A percentile compares a stretch with the other conserved stretches of the same genome.
Evolutionary conservation across 92 coral and sea anemone species (phyloP).

Genomic region (Epizoanthus stellaris): DNA sequence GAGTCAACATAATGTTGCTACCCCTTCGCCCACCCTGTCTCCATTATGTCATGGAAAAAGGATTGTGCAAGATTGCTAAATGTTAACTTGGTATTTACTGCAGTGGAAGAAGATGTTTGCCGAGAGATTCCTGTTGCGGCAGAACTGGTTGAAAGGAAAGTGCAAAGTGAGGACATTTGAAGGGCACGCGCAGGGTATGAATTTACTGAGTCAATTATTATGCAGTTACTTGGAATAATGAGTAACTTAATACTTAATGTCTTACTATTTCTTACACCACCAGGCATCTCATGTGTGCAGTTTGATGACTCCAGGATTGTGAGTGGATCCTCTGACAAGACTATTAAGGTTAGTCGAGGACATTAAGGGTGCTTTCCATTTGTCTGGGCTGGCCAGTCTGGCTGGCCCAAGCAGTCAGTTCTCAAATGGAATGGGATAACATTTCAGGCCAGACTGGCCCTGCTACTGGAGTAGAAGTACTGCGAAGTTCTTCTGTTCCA

Average conservation of each 20-base stretch:
- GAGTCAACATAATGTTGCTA: too few species aligned
- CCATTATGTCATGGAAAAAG: too few species aligned
- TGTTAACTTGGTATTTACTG: neutral
- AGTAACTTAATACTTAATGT: neutral
- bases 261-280: neutral
- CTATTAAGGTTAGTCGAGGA: slow-evolving; percentile 65
- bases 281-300: slow-evolving; percentile 99
- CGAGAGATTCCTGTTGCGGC: slow-evolving; percentile 86
- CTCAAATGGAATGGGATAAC: too few species aligned
- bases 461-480: too few species aligned
- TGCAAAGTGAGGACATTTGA: slow-evolving; percentile 89
- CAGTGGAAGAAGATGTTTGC: slow-evolving; percentile 99
- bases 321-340: slow-evolving; percentile 98
- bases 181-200: slow-evolving; percentile 96
- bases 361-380: neutral
- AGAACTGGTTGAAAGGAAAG: slow-evolving; percentile 95
- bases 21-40: too few species aligned
- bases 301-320: slow-evolving; percentile 98
- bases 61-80: neutral
- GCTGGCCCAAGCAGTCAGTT: too few species aligned
- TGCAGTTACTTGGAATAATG: neutral
- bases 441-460: too few species aligned
- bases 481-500: too few species aligned
- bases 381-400: neutral
- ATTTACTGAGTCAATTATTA: neutral